These are phyloP conservation scores for Eurosta solidaginis DNA, from an alignment of 1,140 invertebrate species.

Conservation along the genomic window DNA sequence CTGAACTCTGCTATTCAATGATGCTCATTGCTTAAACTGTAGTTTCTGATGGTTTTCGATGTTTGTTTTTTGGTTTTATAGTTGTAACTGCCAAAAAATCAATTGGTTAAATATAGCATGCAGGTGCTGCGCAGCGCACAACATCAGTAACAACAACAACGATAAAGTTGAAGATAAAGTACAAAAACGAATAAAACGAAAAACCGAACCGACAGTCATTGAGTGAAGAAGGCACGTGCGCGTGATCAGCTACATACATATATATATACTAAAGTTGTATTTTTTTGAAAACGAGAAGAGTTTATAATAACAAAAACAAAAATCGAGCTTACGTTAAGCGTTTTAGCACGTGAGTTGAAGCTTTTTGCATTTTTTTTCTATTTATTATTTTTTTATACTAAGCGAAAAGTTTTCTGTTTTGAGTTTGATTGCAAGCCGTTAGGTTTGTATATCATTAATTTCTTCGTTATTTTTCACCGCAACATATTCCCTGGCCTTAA, in stretches of 20 bases:
- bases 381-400: no score
- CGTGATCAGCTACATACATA: not conserved
- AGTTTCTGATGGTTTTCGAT: not conserved
- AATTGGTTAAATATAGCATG: not conserved
- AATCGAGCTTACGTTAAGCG: no score
- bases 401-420: no score
- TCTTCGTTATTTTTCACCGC: no score
- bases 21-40: not conserved
- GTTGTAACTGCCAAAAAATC: not conserved
- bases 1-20: not conserved
- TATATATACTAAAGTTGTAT: no score
- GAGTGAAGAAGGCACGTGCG: conserved; percentile 27
- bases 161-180: not conserved
- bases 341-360: no score
- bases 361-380: no score
- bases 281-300: no score
- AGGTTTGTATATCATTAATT: no score
- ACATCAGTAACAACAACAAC: not conserved
- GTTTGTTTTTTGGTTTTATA: not conserved
- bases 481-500: no score
- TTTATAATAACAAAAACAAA: no score
- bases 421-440: no score
- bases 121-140: not conserved
- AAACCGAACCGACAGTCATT: not conserved
- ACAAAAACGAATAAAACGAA: not conserved